phyloP scores from a whole-genome alignment of 2,888 invertebrate species.

The Oscheius sp. region DNA sequence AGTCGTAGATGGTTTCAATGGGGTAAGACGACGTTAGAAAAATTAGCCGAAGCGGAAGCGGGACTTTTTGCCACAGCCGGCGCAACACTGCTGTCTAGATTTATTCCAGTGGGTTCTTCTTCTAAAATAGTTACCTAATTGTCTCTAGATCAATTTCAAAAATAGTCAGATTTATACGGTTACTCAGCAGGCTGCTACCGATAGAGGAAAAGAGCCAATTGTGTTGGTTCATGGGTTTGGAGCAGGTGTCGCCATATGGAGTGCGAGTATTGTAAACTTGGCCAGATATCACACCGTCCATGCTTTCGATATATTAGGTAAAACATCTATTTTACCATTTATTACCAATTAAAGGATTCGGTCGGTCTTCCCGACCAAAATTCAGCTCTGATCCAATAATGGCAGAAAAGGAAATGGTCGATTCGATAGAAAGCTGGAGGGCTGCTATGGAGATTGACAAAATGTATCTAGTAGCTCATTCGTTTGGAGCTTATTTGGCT shows the following conservation, averaged over 20 bases:
- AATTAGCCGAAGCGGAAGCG: constrained; percentile 36
- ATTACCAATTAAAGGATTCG: constrained; percentile 78
- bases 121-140: background rate
- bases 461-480: constrained; percentile 83
- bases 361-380: constrained; percentile 87
- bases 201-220: constrained; percentile 76
- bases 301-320: constrained; percentile 82
- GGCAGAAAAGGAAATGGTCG: constrained; percentile 87
- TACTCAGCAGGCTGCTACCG: constrained; percentile 18
- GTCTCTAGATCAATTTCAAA: constrained; percentile 45
- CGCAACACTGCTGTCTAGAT: constrained; percentile 31
- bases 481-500: constrained; percentile 84
- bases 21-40: constrained; percentile 23
- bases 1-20: constrained; percentile 21
- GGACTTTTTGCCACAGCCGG: constrained; percentile 34
- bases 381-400: constrained; percentile 83
- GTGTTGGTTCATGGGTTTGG: constrained; percentile 94
- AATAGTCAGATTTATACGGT: constrained; percentile 48
- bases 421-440: constrained; percentile 93
- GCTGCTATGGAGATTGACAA: constrained; percentile 85
- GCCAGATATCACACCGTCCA: constrained; percentile 85
- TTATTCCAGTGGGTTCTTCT: constrained; percentile 33
- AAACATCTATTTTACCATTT: background rate
- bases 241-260: constrained; percentile 92
- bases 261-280: constrained; percentile 86